Evolutionary conservation across 2,888 invertebrate species (phyloP).

Genomic region (Clanis bilineata): DNA sequence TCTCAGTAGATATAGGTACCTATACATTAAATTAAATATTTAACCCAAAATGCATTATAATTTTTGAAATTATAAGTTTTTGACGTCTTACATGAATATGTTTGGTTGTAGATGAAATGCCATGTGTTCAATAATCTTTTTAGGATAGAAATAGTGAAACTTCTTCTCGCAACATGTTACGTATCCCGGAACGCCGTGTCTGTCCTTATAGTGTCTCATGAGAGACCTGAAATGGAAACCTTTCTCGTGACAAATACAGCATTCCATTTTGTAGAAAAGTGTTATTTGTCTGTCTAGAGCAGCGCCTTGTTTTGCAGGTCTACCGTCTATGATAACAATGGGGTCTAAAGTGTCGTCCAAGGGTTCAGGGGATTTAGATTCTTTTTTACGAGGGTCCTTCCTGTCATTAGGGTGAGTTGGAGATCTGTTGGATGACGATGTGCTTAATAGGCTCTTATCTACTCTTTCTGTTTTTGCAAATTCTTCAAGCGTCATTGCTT

Average conservation of each 20-base stretch:
- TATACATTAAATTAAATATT: background rate
- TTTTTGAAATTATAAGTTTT: conserved; percentile 16
- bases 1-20: background rate
- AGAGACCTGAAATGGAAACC: conserved; percentile 71
- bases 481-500: conserved; percentile 71
- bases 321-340: conserved; percentile 64
- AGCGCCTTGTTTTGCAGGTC: conserved; percentile 67
- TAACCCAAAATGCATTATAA: background rate
- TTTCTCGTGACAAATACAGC: conserved; percentile 71
- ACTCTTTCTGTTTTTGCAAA: conserved; percentile 63
- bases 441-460: conserved; percentile 57
- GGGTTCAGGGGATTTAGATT: conserved; percentile 31
- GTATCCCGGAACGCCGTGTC: conserved; percentile 76
- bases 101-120: conserved; percentile 73
- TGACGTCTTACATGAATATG: conserved; percentile 68
- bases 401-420: conserved; percentile 19
- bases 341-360: conserved; percentile 54
- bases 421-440: conserved; percentile 30
- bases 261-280: conserved; percentile 77
- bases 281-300: conserved; percentile 73
- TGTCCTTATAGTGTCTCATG: conserved; percentile 75
- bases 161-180: conserved; percentile 75
- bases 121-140: conserved; percentile 77
- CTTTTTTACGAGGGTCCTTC: conserved; percentile 31
- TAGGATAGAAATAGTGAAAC: conserved; percentile 76